phyloP scores from a whole-genome alignment of 2,113 vertebrate genomes.

The Sinocyclocheilus anophthalmus region DNA sequence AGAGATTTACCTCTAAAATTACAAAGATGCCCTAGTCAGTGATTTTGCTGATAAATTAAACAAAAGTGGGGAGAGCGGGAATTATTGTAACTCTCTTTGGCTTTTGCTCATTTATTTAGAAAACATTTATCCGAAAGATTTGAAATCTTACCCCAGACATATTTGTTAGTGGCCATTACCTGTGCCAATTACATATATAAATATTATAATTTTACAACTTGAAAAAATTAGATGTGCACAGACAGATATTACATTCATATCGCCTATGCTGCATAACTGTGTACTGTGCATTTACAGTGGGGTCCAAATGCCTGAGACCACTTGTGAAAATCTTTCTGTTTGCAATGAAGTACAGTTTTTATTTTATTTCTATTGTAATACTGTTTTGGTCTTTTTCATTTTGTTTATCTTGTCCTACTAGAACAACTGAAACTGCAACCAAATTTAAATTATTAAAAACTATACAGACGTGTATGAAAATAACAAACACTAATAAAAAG shows the following conservation, averaged over 20 bases:
- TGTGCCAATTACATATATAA: too few species aligned
- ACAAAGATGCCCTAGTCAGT: constrained; percentile 5
- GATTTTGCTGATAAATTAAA: background rate
- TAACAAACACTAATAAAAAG: too few species aligned
- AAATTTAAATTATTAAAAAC: too few species aligned
- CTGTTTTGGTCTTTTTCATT: too few species aligned
- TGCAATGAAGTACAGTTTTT: too few species aligned
- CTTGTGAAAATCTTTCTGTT: background rate
- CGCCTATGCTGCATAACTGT: background rate
- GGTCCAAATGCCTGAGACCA: background rate
- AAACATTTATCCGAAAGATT: background rate
- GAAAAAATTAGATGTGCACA: background rate
- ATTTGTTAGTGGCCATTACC: background rate
- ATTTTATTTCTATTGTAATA: too few species aligned
- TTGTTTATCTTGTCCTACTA: too few species aligned
- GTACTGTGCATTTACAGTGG: background rate
- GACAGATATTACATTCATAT: background rate
- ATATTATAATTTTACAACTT: background rate
- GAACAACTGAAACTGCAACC: too few species aligned
- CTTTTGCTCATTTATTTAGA: constrained; percentile 1
- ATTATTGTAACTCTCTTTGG: background rate
- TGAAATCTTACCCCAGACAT: background rate
- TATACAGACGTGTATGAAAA: too few species aligned
- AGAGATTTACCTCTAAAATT: background rate
- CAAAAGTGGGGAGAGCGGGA: background rate